Conservation (phyloP, 2,888 invertebrate species). For the Stenurella melanura region DNA sequence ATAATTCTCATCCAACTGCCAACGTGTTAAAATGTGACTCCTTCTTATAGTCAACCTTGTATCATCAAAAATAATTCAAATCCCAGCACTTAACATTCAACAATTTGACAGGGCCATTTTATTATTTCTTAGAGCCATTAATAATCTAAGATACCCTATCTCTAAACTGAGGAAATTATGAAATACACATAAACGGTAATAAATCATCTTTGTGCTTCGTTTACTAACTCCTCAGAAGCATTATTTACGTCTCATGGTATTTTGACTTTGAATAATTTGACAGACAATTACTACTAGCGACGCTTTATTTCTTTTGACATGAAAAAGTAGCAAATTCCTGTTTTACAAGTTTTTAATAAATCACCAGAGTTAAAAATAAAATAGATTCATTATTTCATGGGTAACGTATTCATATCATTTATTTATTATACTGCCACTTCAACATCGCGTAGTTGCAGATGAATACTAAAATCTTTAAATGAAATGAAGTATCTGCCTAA, state of each 20-base stretch:
- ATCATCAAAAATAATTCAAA: too few species aligned
- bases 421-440: too few species aligned
- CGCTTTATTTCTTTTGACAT: slow-evolving; percentile 11
- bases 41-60: too few species aligned
- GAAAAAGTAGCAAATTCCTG: neutral
- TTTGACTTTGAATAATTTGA: slow-evolving; percentile 26
- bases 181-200: slow-evolving; percentile 11
- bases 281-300: neutral
- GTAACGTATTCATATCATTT: too few species aligned
- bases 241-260: slow-evolving; percentile 17
- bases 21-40: too few species aligned
- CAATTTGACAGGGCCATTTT: neutral
- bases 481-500: too few species aligned
- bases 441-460: too few species aligned
- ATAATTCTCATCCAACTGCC: too few species aligned
- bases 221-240: neutral
- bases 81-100: neutral
- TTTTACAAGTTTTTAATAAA: too few species aligned
- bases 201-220: slow-evolving; percentile 15
- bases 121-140: slow-evolving; percentile 4
- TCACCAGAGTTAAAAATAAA: too few species aligned
- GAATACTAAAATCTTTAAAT: too few species aligned
- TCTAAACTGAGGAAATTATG: slow-evolving; percentile 14
- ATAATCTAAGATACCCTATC: slow-evolving; percentile 15
- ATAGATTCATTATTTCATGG: too few species aligned